phyloP scores from a whole-genome alignment of 2,113 vertebrate species.

The Ceyx cyanopectus region DNA sequence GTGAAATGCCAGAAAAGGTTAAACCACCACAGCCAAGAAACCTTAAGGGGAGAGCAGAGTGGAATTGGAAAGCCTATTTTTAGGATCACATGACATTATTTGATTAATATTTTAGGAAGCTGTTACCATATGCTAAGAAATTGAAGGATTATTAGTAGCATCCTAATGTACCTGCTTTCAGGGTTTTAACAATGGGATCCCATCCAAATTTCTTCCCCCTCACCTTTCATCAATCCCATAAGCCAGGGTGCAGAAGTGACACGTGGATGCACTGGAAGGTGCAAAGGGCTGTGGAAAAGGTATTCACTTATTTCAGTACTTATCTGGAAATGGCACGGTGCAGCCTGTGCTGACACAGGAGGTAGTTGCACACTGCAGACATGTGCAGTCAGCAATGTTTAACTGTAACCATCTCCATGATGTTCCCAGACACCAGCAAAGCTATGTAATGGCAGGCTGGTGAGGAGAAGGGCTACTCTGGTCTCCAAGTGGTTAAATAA shows the following conservation, averaged over 20 bases:
- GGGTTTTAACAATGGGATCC: not conserved
- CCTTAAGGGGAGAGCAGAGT: constrained; percentile 43
- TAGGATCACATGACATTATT: constrained; percentile 67
- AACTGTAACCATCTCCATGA: not conserved
- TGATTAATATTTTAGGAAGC: constrained; percentile 76
- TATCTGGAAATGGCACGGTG: not conserved
- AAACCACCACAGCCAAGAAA: constrained; percentile 61
- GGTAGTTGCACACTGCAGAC: not conserved
- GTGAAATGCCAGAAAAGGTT: constrained; percentile 79
- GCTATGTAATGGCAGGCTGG: not conserved
- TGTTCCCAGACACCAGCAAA: not conserved
- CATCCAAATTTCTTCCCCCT: not conserved
- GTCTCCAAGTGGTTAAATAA: not conserved
- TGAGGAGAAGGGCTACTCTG: not conserved
- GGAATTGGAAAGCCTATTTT: constrained; percentile 69
- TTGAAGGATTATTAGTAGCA: constrained; percentile 42
- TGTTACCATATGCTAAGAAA: constrained; percentile 66
- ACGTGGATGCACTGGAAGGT: not conserved
- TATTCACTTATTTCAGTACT: not conserved
- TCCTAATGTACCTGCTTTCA: not conserved
- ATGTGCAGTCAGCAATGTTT: fast-evolving
- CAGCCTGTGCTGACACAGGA: fast-evolving
- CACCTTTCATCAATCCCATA: not conserved
- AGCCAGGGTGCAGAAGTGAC: not conserved
- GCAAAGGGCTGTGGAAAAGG: not conserved